phyloP scores from a whole-genome alignment of 1,140 invertebrate species.

The Coboldia fuscipes region DNA sequence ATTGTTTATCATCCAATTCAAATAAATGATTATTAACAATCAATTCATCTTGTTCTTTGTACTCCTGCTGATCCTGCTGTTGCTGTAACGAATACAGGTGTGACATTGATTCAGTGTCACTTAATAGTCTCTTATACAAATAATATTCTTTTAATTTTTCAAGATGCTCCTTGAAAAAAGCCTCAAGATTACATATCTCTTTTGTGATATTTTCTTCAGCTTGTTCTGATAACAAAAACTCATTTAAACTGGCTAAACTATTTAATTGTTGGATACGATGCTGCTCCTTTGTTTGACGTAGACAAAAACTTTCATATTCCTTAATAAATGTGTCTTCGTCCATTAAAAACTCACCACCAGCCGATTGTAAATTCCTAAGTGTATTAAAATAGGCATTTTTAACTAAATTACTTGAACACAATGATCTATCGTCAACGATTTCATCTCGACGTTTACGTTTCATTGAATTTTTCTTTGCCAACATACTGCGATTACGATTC shows the following conservation, averaged over 20 bases:
- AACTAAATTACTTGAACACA: no score
- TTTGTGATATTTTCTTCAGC: slow-evolving; percentile 2
- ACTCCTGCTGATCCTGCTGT: no score
- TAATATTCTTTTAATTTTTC: slow-evolving; percentile 4
- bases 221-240: background rate
- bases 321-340: slow-evolving; percentile 1
- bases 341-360: background rate
- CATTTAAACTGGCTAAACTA: no score
- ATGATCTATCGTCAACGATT: no score
- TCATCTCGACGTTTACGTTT: no score
- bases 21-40: no score
- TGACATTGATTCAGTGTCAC: no score
- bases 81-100: no score
- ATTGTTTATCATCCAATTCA: no score
- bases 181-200: slow-evolving; percentile 5
- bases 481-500: no score
- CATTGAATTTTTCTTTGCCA: slow-evolving; percentile 12
- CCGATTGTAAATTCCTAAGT: background rate
- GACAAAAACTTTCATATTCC: slow-evolving; percentile 4
- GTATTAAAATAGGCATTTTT: no score
- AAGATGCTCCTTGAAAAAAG: slow-evolving; percentile 5
- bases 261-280: background rate
- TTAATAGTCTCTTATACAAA: slow-evolving; percentile 3
- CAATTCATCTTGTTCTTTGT: no score
- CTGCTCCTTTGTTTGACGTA: background rate